Base-by-base conservation (phyloP, 2,888 invertebrate species). In the Diarsia rubi region DNA sequence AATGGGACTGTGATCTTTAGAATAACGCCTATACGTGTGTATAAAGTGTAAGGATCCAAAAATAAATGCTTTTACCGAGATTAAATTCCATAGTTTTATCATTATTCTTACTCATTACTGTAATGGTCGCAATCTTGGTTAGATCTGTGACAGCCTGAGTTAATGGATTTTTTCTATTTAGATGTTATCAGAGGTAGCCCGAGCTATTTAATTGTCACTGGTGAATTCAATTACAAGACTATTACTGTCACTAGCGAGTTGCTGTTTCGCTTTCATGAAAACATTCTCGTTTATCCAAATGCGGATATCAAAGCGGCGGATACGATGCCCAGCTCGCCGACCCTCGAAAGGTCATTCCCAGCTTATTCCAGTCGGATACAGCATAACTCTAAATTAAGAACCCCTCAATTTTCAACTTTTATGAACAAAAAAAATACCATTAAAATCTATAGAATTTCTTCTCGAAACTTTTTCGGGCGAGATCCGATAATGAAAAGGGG, bases 401-500 rank as follows among this genome's bases (percentile, higher is more conserved):
- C 76, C 74, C 27, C 73, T 64, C 75, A 57, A 81, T 62, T 75
- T 69, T 77, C 62, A 81, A 85, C 69, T 81, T 79, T 75, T 78
- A 79, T 57, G 63, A 74, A 82, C 21, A 81, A 84, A 75, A 71
- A 83, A 80, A 24, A 72, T 44, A 78, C 63, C 78, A 83, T 83
- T 85, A 79, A 78, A 83, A 76, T 81, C 76, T 78, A 82, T 79
- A 74, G 81, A 79, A 85, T 70, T 77, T 77, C 71, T 77, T 67
- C 62, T 60, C 16, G 45, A 69, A 83, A 79, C 54, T 78, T 85
- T 67, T 27, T 49, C 47, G 60, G 71, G 59, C 45, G 73, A 47
- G 73, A 75, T 67, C 68, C 75, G 73, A 83, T 83, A 86, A 79
- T 83, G 81, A 83, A 86, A 79, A 72, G 76, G 67, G 67, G 42